A percentile compares a stretch with the other conserved stretches of the same genome.
Evolutionary conservation across 2,113 vertebrate species (phyloP).

Genomic region (Galemys pyrenaicus): DNA sequence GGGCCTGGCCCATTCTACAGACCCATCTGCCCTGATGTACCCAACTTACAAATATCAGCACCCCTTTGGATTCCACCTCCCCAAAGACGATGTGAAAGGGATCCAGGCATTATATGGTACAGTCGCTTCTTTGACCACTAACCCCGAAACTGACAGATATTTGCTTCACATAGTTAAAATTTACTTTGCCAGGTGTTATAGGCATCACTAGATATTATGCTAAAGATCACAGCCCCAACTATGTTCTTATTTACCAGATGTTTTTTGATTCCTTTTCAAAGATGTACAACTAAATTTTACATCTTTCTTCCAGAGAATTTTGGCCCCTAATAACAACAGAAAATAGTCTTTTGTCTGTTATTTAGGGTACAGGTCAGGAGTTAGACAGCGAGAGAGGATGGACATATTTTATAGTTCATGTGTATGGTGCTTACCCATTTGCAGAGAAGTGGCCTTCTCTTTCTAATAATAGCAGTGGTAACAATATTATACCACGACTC

Average conservation of each 20-base stretch:
- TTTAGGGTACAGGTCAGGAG: background rate
- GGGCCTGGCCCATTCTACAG: constrained; percentile 86
- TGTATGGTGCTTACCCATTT: background rate
- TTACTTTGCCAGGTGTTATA: background rate
- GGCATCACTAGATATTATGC: background rate
- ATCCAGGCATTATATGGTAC: constrained; percentile 86
- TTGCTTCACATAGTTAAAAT: background rate
- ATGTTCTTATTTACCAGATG: background rate
- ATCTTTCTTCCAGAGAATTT: background rate
- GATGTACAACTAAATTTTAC: background rate
- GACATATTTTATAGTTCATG: background rate
- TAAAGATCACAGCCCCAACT: background rate
- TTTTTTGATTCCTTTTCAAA: background rate
- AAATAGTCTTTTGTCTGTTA: background rate
- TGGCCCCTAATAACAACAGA: background rate
- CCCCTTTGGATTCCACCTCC: constrained; percentile 81
- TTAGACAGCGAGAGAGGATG: background rate
- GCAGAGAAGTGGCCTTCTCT: background rate
- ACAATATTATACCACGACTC: background rate
- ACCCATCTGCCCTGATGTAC: constrained; percentile 86
- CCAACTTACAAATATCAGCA: constrained; percentile 86
- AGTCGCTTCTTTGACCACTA: background rate
- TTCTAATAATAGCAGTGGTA: background rate
- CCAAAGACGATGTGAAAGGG: constrained; percentile 84
- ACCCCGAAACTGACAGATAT: background rate